Conservation (phyloP, 2,797 vertebrate species). For the Sebastes paucispinis region DNA sequence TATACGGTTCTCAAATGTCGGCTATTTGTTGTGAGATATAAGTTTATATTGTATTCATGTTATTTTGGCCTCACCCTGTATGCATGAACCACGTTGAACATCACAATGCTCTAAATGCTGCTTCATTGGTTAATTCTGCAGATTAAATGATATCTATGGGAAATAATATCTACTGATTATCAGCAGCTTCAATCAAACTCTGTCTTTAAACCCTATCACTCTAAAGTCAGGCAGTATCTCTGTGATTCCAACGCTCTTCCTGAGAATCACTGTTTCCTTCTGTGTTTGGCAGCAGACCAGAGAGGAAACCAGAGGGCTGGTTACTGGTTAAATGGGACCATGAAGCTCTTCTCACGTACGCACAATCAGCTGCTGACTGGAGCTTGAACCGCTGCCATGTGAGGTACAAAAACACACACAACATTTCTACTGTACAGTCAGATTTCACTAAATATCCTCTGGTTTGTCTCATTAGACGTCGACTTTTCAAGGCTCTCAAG, state of each 20-base stretch:
- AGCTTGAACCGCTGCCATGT: neutral
- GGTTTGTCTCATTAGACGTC: too few species aligned
- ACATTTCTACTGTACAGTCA: neutral
- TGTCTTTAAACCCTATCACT: neutral
- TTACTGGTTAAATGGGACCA: conserved; percentile 48
- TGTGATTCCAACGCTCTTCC: conserved; percentile 12
- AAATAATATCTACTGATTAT: neutral
- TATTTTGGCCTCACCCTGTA: too few species aligned
- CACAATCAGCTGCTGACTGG: conserved; percentile 19
- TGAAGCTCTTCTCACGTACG: conserved; percentile 41
- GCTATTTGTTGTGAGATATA: too few species aligned
- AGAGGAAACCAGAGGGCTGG: conserved; percentile 15
- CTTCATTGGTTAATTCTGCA: too few species aligned
- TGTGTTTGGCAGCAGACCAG: conserved; percentile 23
- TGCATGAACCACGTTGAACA: too few species aligned
- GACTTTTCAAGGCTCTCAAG: too few species aligned
- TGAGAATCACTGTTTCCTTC: neutral
- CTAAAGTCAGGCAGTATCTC: neutral
- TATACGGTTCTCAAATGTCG: too few species aligned
- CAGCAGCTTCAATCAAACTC: neutral
- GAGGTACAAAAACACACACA: neutral
- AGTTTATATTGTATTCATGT: too few species aligned
- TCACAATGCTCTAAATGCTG: too few species aligned
- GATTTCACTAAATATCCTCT: neutral
- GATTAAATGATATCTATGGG: too few species aligned